Conservation (phyloP, 2,888 invertebrate species). For the Rotaria socialis region DNA sequence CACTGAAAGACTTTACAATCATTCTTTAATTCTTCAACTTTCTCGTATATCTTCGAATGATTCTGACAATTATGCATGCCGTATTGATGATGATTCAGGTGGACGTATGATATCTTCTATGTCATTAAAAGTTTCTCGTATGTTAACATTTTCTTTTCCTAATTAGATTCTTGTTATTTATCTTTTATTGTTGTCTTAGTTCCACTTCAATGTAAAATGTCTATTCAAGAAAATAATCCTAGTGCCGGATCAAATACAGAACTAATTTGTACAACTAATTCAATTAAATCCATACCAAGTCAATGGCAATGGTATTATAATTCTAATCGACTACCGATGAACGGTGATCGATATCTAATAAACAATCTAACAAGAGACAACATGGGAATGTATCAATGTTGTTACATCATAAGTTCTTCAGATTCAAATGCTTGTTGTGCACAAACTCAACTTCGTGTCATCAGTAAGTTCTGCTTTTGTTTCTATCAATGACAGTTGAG, state of each 20-base stretch:
- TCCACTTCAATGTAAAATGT: conserved; percentile 15
- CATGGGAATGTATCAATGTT: conserved; percentile 34
- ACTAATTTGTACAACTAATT: background rate
- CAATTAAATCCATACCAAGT: background rate
- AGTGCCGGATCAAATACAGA: background rate
- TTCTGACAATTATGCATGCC: conserved; percentile 2
- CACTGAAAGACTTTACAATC: background rate
- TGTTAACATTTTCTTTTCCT: background rate
- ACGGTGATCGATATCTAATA: background rate
- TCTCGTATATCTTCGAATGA: background rate
- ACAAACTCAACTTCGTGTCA: conserved; percentile 25
- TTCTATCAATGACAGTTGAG: background rate
- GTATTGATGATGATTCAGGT: conserved; percentile 23
- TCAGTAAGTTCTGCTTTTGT: background rate
- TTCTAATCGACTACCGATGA: background rate
- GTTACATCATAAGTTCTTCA: background rate
- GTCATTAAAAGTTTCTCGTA: conserved; percentile 3
- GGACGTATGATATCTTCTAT: background rate
- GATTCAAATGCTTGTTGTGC: conserved; percentile 7
- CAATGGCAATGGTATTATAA: conserved; percentile 23
- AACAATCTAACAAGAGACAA: background rate
- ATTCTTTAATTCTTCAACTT: conserved; percentile 18
- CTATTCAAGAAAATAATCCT: background rate
- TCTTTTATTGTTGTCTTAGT: background rate
- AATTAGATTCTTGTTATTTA: background rate